A percentile compares a stretch with the other conserved stretches of the same genome.
Evolutionary conservation across 64 coral and sea anemone species (phyloP).

Genomic region (Stichodactyla mertensii): DNA sequence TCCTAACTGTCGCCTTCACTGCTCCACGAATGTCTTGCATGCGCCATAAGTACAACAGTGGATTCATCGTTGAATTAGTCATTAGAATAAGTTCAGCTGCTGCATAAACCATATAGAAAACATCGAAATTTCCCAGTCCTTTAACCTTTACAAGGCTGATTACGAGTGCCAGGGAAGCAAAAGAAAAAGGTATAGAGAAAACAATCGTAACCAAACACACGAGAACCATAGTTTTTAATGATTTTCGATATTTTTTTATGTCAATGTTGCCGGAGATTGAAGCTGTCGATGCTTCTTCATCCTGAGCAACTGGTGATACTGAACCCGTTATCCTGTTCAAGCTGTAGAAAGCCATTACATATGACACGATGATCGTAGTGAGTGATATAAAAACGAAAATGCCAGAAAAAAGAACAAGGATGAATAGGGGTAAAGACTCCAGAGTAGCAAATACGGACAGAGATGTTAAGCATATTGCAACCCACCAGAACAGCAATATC

Average conservation of each 20-base stretch:
- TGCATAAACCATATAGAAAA: too few species aligned
- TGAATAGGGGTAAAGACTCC: background rate
- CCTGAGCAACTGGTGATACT: background rate
- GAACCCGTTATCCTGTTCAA: background rate
- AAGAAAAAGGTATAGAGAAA: background rate
- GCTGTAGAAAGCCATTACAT: background rate
- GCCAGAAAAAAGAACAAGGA: background rate
- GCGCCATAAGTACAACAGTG: too few species aligned
- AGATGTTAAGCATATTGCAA: too few species aligned
- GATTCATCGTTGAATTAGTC: too few species aligned
- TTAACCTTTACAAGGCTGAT: too few species aligned
- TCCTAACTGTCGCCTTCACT: too few species aligned
- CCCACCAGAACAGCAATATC: too few species aligned
- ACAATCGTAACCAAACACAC: background rate
- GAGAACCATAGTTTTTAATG: constrained; percentile 4
- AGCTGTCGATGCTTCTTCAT: background rate
- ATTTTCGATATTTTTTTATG: background rate
- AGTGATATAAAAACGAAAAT: background rate
- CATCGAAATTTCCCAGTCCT: too few species aligned
- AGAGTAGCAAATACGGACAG: too few species aligned
- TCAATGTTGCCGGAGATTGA: background rate
- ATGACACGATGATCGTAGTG: background rate
- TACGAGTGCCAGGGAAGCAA: too few species aligned
- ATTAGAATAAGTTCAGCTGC: too few species aligned
- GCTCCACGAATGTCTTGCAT: too few species aligned